Conservation (phyloP, 2,888 invertebrate genomes). For the Lithophane socia region DNA sequence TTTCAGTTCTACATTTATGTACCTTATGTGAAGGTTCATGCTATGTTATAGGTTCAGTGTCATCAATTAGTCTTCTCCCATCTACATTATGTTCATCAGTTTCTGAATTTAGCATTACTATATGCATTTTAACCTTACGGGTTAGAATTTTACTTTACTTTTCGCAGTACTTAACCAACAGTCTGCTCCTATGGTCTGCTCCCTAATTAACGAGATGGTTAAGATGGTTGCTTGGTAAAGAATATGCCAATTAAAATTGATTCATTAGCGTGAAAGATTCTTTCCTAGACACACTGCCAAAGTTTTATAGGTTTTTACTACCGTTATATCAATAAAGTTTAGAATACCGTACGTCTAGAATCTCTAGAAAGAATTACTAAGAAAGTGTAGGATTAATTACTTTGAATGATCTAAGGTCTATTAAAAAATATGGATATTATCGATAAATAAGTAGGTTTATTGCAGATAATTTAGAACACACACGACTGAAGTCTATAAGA, state of each 20-base stretch:
- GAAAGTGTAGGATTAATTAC: conserved; percentile 8
- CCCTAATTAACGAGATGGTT: background rate
- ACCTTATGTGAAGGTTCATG: background rate
- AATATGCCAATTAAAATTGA: conserved; percentile 1
- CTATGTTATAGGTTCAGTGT: background rate
- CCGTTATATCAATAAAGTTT: conserved; percentile 13
- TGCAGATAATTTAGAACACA: conserved; percentile 24
- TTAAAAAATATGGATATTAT: conserved; percentile 17
- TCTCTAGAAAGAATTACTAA: conserved; percentile 5
- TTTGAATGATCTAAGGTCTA: conserved; percentile 13
- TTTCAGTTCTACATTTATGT: conserved; percentile 3
- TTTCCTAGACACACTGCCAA: background rate
- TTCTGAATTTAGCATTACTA: background rate
- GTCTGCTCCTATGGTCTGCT: background rate
- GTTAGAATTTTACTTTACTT: background rate
- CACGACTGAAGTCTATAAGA: conserved; percentile 22
- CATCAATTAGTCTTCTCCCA: background rate
- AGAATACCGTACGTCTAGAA: background rate
- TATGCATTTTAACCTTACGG: background rate
- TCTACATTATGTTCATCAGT: background rate
- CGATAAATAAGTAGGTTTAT: conserved; percentile 43
- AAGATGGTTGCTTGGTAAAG: background rate
- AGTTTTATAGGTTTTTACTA: background rate
- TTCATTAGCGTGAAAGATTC: background rate
- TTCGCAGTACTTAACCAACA: too few species aligned